Base-by-base conservation (phyloP, 2,797 vertebrate species). In the Paguma larvata region DNA sequence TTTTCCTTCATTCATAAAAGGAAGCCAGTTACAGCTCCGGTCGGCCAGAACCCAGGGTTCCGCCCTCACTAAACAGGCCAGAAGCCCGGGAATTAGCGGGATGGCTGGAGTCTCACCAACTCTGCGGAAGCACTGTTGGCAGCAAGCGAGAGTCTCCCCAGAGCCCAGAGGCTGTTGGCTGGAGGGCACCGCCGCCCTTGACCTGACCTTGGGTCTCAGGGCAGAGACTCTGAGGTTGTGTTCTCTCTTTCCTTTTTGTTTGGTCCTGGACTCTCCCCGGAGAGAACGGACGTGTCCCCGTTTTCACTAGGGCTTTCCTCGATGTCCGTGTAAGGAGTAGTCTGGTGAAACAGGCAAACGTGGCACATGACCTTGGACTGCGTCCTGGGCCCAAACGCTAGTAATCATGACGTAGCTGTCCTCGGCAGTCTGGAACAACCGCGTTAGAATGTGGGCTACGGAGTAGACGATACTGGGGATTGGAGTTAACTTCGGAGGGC, bases 51-150 rank as follows among this genome's bases (percentile, higher is more conserved):
- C 85, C 27, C n/a, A 2, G 32, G 38, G 46, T 4, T 3, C 82
- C 59, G 16, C 89, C 84, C 59, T 85, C 48, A 51, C 83, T 16
- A 70, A 84, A 70, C 62, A 72, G 89, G 41, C 34, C 6, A 8
- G 1, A 21, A 25, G 79, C 78, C 73, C 2, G 1, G 73, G 1
- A 30, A 38, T 23, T 10, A 16, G 53, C 0, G 3, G 73, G 0
- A 0, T 4, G 72, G 72, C 25, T 21, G 13, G 62, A 23, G 53
- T 13, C 5, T 44, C 1, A 0, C 34, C n/a, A 11, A 27, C 32
- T 9, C 62, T 1, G 0, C 0, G 8, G 94, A 53, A 68, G 51
- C 0, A 0, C 16, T 18, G 3, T 12, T 59, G 92, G 63, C 83
- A 32, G 0, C 1, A 27, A 30, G 15, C 0, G 3, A 53, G 44